Conservation (phyloP, 2,797 vertebrate genomes). For the Philypnodon macrostomus region DNA sequence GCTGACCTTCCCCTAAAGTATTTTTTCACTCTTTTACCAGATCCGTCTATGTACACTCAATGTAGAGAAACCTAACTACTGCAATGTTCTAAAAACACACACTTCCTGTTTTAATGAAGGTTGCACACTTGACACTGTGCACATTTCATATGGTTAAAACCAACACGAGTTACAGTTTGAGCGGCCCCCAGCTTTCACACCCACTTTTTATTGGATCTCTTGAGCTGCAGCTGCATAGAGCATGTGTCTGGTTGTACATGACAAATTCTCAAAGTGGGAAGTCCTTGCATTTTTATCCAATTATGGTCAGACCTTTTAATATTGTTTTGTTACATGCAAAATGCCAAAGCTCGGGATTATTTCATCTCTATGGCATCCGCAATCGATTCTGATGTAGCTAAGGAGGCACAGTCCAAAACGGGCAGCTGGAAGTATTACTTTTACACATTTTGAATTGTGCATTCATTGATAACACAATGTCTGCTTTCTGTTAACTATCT, state of each 20-base stretch:
- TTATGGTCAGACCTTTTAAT: constrained; percentile 31
- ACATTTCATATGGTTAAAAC: constrained; percentile 26
- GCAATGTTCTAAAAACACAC: constrained; percentile 52
- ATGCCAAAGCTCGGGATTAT: constrained; percentile 23
- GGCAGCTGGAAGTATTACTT: constrained; percentile 15
- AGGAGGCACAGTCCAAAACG: constrained; percentile 15
- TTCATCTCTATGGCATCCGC: constrained; percentile 42
- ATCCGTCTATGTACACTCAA: constrained; percentile 11
- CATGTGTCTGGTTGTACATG: background rate
- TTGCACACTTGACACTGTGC: constrained; percentile 45
- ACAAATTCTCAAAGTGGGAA: constrained; percentile 1
- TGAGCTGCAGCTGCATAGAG: constrained; percentile 7
- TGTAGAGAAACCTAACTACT: constrained; percentile 51
- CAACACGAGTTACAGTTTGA: constrained; percentile 33
- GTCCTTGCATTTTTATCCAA: constrained; percentile 10
- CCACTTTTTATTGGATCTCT: constrained; percentile 19
- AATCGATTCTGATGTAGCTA: constrained; percentile 31
- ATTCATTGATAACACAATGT: background rate
- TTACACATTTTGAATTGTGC: background rate
- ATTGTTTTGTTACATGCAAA: constrained; percentile 24
- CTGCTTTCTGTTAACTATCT: constrained; percentile 19
- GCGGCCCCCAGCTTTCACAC: constrained; percentile 29
- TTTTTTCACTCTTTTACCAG: constrained; percentile 7
- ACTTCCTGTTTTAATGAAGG: constrained; percentile 75
- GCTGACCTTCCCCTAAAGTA: constrained; percentile 10